Base-by-base conservation (phyloP, 2,888 invertebrate species). In the Ophion obscuratus region DNA sequence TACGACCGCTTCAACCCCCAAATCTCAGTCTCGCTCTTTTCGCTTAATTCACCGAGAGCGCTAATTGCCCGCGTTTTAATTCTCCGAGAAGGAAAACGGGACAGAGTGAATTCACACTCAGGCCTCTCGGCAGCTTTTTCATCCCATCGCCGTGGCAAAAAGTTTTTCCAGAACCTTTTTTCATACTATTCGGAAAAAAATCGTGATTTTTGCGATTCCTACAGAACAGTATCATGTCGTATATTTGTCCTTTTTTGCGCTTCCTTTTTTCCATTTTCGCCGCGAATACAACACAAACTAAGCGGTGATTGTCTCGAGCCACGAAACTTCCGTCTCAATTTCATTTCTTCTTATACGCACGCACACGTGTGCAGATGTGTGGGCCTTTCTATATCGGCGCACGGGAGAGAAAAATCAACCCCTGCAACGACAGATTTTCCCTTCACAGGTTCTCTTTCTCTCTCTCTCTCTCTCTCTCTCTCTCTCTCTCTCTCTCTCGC, bases 41-140 rank as follows among this genome's bases (percentile, higher is more conserved):
- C 81, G 86, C 87, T 90, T 89, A 89, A 90, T 89, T 89, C 87
- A 86, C 87, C 87, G 83, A 85, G 88, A 77, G 90, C 87, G 90
- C 90, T 92, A 93, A 93, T 93, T 93, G 91, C 91, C 86, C 88
- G 89, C 90, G 88, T 92, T 92, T 93, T 92, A 92, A 92, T 93
- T 93, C 89, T 88, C n/a, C 24, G 61, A 68, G 59, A 81, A 31
- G 47, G 20, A 44, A 81, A 79, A 64, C 7, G 80, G 64, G 75
- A 85, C 68, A 10, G 36, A 36, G 47, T 17, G 17, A n/a, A 24
- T 62, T 44, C 66, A 61, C 44, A 40, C 44, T 59, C 59, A 24
- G 24, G 27, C n/a, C 44, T 17, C 77, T 74, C 61, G 11, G 40
- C 71, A 66, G 47, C 40, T 68, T 68, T 81, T 82, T 44, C 53